These are phyloP conservation scores for Acleris cristana DNA, from an alignment of 2,888 invertebrate genomes.

Conservation along the genomic window DNA sequence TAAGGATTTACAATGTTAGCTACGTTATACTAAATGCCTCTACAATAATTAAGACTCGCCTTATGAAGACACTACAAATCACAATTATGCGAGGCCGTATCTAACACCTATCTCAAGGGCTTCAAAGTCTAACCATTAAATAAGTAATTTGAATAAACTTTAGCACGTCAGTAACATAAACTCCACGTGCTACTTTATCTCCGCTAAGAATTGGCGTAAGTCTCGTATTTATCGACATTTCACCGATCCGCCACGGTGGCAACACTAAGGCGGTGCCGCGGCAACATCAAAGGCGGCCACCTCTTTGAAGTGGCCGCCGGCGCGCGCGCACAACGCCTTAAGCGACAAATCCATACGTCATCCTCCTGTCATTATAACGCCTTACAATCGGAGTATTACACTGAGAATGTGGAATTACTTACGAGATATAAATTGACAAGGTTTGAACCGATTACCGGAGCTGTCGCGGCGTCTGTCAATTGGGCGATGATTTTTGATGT, in stretches of 20 bases:
- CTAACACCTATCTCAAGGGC: too few relatives aligned
- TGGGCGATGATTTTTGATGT: conserved; percentile 29
- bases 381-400: conserved; percentile 68
- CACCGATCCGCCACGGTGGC: conserved; percentile 44
- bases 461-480: conserved; percentile 49
- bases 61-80: neutral
- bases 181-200: too few relatives aligned
- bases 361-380: conserved; percentile 83
- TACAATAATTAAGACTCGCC: neutral
- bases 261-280: conserved; percentile 74
- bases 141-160: too few relatives aligned
- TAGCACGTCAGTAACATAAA: too few relatives aligned
- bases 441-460: conserved; percentile 72
- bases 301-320: conserved; percentile 83
- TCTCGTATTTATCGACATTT: conserved; percentile 42
- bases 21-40: too few relatives aligned
- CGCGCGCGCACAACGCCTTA: conserved; percentile 83
- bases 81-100: too few relatives aligned
- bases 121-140: too few relatives aligned
- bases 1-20: too few relatives aligned
- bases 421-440: conserved; percentile 83
- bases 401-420: conserved; percentile 81
- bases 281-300: conserved; percentile 82
- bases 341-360: conserved; percentile 84
- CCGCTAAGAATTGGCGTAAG: too few relatives aligned